phyloP scores from a whole-genome alignment of 2,797 vertebrate species.

The Manis crassicaudata region DNA sequence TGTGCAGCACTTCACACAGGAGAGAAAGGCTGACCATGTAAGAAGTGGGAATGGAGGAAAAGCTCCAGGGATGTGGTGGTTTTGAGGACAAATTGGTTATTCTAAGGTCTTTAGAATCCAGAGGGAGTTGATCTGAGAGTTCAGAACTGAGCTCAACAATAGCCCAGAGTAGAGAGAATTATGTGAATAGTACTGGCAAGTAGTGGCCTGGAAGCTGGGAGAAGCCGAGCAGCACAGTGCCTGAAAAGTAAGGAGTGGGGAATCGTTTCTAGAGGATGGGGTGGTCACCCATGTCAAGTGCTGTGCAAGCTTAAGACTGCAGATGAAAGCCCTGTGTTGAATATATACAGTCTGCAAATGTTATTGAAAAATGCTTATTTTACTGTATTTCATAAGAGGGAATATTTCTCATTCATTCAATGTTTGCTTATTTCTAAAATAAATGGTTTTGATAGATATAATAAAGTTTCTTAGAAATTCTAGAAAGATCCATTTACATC shows the following conservation, averaged over 20 bases:
- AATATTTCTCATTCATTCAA: not conserved
- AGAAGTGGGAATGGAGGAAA: not conserved
- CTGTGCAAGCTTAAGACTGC: not conserved
- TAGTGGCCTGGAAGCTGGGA: not conserved
- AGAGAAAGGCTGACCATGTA: not conserved
- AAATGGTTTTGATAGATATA: not conserved
- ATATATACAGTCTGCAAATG: not conserved
- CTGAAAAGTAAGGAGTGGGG: not conserved
- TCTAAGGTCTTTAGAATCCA: not conserved
- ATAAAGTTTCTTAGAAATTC: not conserved
- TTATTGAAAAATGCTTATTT: not conserved
- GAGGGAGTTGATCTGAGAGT: not conserved
- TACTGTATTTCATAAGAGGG: not conserved
- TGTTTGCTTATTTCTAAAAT: not conserved
- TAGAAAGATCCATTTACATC: not conserved
- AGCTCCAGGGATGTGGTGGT: not conserved
- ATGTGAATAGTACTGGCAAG: not conserved
- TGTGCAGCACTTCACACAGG: not conserved
- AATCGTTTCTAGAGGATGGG: not conserved
- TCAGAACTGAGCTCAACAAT: not conserved
- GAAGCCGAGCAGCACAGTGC: rapidly evolving
- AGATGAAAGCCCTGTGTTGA: not conserved
- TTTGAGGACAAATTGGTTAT: not conserved
- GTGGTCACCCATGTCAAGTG: not conserved
- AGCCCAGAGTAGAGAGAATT: not conserved